Percentiles rank a stretch among this genome's conserved stretches.
These are phyloP conservation scores for Actinia equina DNA, from an alignment of 64 coral and sea anemone species.

Conservation along the genomic window DNA sequence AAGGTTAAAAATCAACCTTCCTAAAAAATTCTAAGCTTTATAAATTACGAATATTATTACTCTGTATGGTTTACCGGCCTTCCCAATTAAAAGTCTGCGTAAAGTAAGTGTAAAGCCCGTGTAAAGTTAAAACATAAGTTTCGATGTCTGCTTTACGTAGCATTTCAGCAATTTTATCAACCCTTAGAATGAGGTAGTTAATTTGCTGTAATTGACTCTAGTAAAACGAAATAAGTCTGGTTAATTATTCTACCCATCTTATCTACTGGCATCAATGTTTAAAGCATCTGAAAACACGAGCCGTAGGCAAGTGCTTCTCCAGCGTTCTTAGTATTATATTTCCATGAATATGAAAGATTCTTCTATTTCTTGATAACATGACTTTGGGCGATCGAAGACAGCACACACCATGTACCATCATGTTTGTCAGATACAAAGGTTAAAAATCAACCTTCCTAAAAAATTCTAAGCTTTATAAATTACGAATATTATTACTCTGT, in stretches of 20 bases:
- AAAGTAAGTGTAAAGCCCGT: neutral
- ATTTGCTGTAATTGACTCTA: neutral
- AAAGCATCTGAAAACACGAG: neutral
- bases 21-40: neutral
- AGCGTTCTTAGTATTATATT: too few relatives aligned
- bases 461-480: too few relatives aligned
- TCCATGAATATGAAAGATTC: too few relatives aligned
- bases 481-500: too few relatives aligned
- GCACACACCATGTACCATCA: too few relatives aligned
- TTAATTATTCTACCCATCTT: too few relatives aligned
- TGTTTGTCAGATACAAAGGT: too few relatives aligned
- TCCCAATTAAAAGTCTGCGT: neutral
- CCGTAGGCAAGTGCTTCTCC: neutral
- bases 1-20: neutral
- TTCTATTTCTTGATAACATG: neutral
- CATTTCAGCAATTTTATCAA: neutral
- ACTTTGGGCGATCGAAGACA: neutral
- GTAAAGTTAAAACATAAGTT: neutral
- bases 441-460: neutral
- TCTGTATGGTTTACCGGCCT: neutral
- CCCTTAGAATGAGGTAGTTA: neutral
- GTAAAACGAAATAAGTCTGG: neutral
- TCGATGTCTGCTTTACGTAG: too few relatives aligned
- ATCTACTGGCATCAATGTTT: neutral
- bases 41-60: too few relatives aligned